Evolutionary conservation across 2,113 vertebrate species (phyloP), one percentile per base, ranked within the genome.

Genomic region (Elanoides forficatus): DNA sequence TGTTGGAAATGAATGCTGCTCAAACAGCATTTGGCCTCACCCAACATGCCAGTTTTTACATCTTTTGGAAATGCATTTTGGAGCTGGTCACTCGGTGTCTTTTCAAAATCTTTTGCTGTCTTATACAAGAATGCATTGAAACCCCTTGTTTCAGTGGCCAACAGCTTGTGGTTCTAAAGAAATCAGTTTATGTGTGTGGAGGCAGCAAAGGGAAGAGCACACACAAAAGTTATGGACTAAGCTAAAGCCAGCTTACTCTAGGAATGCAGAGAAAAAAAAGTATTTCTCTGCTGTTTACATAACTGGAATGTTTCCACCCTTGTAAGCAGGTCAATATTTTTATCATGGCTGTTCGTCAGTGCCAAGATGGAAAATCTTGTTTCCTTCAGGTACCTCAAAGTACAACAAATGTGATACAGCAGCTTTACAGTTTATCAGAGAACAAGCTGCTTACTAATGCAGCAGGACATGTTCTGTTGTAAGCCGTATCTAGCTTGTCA

Each of bases 211-310:
- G 29, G 38, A 95, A 59, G 26, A 94, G 26, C 10, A 23, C 34
- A 83, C 20, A n/a, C 26, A 59, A 45, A 94, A 94, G 40, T 86
- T 95, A 90, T 21, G 55, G 75, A 47, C 91, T 84, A 74, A 93
- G 89, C 89, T 95, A 95, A 96, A 96, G 52, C 42, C 91, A 96
- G 89, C 86, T 97, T 93, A 94, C 68, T 81, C 52, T 38, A 95
- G 94, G 96, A 96, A 97, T 97, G 96, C 89, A 84, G 94, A 93
- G 83, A 38, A 10, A 36, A 68, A 88, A 72, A 93, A 90, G 27
- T 9, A 60, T 17, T 81, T 73, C 67, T 81, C 68, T 78, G 32
- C n/a, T 96, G 95, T 96, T 96, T 97, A 93, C 91, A 94, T 96
- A 93, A 86, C 86, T 97, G 89, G 86, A 84, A 96, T 97, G 86